Conservation (phyloP, 2,888 invertebrate species). For the Luperina nickerlii region DNA sequence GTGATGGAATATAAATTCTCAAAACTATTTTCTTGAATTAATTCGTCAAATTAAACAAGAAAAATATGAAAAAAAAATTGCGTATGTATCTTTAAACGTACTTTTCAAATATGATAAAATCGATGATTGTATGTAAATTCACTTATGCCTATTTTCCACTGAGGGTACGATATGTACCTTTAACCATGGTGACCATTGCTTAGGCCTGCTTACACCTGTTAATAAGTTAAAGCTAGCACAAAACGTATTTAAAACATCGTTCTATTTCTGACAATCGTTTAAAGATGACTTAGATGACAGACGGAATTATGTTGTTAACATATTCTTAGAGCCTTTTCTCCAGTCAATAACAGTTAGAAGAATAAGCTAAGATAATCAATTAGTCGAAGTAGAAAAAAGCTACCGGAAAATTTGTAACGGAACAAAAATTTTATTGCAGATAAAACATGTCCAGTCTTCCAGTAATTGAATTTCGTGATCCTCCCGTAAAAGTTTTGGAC, state of each 20-base stretch:
- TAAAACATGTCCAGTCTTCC: neutral
- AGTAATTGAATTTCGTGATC: constrained; percentile 38
- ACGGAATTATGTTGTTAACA: neutral
- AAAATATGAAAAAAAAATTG: too few species aligned
- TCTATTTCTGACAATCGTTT: neutral
- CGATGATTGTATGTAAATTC: too few species aligned
- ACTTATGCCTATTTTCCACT: too few species aligned
- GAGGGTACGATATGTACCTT: too few species aligned
- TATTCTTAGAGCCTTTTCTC: neutral
- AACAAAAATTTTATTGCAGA: neutral
- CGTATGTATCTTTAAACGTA: too few species aligned
- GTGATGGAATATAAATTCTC: too few species aligned
- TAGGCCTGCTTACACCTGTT: neutral
- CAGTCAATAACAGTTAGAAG: neutral
- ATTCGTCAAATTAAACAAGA: too few species aligned
- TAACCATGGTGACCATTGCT: neutral
- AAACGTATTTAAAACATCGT: neutral
- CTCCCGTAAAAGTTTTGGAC: constrained; percentile 37
- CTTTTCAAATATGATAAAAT: too few species aligned
- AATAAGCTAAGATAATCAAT: too few species aligned
- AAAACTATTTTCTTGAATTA: too few species aligned
- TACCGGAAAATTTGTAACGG: neutral
- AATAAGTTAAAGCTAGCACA: neutral
- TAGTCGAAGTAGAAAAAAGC: too few species aligned
- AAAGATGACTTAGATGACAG: neutral